Conservation (phyloP, 2,888 invertebrate genomes). For the Ceratothoa steindachneri region DNA sequence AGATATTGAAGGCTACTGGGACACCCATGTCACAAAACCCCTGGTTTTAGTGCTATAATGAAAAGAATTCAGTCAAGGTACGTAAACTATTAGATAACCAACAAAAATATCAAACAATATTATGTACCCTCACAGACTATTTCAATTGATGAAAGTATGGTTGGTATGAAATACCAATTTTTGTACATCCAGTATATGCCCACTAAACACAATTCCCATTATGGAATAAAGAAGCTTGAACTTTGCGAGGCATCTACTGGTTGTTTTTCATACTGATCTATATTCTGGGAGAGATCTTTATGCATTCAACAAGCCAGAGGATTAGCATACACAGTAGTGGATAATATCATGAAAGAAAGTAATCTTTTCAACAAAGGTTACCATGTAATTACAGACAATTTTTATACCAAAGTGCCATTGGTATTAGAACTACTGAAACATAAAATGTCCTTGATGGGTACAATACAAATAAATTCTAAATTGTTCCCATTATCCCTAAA, state of each 20-base stretch:
- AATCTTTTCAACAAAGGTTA: constrained; percentile 4
- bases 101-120: background rate
- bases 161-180: background rate
- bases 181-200: background rate
- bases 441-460: background rate
- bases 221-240: background rate
- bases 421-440: background rate
- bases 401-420: background rate
- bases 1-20: background rate
- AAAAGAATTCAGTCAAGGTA: background rate
- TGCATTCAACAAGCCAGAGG: background rate
- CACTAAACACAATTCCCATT: background rate
- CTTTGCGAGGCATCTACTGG: background rate
- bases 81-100: background rate
- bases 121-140: background rate
- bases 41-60: background rate
- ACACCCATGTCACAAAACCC: background rate
- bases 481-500: background rate
- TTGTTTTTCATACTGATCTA: background rate
- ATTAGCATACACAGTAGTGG: background rate
- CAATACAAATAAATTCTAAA: constrained; percentile 1
- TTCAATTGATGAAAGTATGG: constrained; percentile 4
- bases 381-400: constrained; percentile 1
- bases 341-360: background rate
- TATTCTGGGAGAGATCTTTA: background rate